A percentile compares a stretch with the other conserved stretches of the same genome.
phyloP scores from a whole-genome alignment of 2,888 invertebrate genomes.

The Tinea trinotella region DNA sequence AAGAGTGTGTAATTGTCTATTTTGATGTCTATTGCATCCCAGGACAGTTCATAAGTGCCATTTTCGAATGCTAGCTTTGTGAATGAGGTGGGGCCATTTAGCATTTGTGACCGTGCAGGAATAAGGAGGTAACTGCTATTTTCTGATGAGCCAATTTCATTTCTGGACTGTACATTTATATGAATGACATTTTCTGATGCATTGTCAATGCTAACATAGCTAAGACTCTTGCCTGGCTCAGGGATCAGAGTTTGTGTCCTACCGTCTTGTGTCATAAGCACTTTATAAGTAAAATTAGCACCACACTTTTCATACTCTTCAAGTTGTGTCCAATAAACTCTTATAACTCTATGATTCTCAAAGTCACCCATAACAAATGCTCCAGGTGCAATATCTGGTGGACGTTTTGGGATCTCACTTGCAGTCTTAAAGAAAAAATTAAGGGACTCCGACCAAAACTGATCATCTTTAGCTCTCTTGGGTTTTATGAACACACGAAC shows the following conservation, averaged over 20 bases:
- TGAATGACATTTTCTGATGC: conserved; percentile 53
- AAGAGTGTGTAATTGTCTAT: conserved; percentile 83
- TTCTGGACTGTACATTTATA: conserved; percentile 74
- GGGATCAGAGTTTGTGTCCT: conserved; percentile 46
- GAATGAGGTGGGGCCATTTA: conserved; percentile 70
- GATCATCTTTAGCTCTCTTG: conserved; percentile 58
- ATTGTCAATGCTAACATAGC: conserved; percentile 73
- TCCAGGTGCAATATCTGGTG: conserved; percentile 81
- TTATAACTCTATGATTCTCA: conserved; percentile 68
- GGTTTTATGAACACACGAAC: conserved; percentile 79
- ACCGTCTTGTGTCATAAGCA: conserved; percentile 49
- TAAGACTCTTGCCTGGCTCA: conserved; percentile 68
- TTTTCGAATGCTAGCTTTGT: conserved; percentile 81
- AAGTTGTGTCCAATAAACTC: conserved; percentile 86
- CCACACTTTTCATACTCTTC: conserved; percentile 80
- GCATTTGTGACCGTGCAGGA: conserved; percentile 65
- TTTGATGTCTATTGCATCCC: conserved; percentile 72
- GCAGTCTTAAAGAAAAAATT: conserved; percentile 74
- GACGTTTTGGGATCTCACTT: conserved; percentile 72
- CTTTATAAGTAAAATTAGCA: conserved; percentile 78
- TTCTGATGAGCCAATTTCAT: conserved; percentile 72
- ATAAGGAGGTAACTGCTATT: conserved; percentile 73
- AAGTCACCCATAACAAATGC: conserved; percentile 77
- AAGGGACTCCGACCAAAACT: conserved; percentile 81
- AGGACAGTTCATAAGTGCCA: conserved; percentile 81